Conservation (phyloP, 2,113 vertebrate species). For the Ovibos moschatus region DNA sequence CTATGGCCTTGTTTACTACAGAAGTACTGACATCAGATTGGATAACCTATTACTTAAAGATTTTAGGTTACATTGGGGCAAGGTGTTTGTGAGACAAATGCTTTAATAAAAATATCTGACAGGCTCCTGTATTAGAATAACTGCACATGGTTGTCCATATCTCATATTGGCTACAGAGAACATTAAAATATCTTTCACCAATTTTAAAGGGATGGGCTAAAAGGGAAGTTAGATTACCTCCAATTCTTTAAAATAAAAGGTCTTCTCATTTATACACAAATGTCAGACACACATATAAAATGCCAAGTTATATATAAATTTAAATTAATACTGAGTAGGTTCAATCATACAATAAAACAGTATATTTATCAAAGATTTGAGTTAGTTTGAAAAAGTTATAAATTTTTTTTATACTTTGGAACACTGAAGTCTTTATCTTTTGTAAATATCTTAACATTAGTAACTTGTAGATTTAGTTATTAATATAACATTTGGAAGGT, state of each 20-base stretch:
- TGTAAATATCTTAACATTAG: neutral
- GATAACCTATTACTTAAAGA: conserved; percentile 74
- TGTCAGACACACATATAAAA: neutral
- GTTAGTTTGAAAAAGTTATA: neutral
- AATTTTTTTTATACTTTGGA: neutral
- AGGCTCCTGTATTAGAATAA: conserved; percentile 57
- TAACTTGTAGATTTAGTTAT: neutral
- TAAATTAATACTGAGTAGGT: neutral
- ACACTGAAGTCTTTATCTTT: neutral
- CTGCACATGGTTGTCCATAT: neutral
- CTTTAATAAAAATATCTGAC: conserved; percentile 64
- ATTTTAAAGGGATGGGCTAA: neutral
- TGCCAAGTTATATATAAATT: neutral
- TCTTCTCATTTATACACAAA: neutral
- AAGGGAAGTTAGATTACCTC: neutral
- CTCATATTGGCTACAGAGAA: conserved; percentile 49
- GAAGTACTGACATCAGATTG: conserved; percentile 71
- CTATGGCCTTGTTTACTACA: conserved; percentile 68
- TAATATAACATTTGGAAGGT: neutral
- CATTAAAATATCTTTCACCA: conserved; percentile 38
- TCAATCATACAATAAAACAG: neutral
- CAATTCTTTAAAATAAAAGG: neutral
- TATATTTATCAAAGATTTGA: neutral
- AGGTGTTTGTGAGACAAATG: neutral
- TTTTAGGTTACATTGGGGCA: conserved; percentile 59